Evolutionary conservation across 92 coral and sea anemone genomes (phyloP).

Genomic region (Isaurus tuberculatus): DNA sequence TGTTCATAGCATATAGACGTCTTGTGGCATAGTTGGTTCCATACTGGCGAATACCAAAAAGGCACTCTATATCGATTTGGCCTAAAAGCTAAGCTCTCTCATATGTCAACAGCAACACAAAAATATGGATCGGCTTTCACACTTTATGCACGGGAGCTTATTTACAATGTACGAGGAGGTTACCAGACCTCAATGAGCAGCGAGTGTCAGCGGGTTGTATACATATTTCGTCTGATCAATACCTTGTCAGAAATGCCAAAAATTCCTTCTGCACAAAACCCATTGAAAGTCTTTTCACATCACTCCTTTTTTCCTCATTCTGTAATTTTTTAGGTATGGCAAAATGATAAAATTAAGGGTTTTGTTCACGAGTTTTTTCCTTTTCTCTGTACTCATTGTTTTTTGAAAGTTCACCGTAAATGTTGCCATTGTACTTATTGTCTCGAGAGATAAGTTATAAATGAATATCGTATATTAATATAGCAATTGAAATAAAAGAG

Average conservation of each 20-base stretch:
- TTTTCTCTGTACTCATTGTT: background rate
- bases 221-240: background rate
- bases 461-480: no score
- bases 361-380: background rate
- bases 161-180: slow-evolving; percentile 16
- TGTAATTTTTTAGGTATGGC: background rate
- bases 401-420: no score
- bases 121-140: slow-evolving; percentile 47
- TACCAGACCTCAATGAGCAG: background rate
- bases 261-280: slow-evolving; percentile 21
- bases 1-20: slow-evolving; percentile 16
- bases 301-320: background rate
- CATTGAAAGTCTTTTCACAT: background rate
- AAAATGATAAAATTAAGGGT: background rate
- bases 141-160: slow-evolving; percentile 28
- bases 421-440: no score
- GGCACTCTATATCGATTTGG: background rate
- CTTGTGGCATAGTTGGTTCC: slow-evolving; percentile 2
- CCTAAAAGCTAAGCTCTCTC: slow-evolving; percentile 45
- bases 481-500: no score
- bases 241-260: background rate
- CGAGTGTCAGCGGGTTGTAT: slow-evolving; percentile 35
- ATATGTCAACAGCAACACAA: slow-evolving; percentile 48
- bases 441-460: no score
- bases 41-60: slow-evolving; percentile 3